These are phyloP conservation scores for Amphipoea lucens DNA, from an alignment of 2,888 invertebrate species.

Conservation along the genomic window DNA sequence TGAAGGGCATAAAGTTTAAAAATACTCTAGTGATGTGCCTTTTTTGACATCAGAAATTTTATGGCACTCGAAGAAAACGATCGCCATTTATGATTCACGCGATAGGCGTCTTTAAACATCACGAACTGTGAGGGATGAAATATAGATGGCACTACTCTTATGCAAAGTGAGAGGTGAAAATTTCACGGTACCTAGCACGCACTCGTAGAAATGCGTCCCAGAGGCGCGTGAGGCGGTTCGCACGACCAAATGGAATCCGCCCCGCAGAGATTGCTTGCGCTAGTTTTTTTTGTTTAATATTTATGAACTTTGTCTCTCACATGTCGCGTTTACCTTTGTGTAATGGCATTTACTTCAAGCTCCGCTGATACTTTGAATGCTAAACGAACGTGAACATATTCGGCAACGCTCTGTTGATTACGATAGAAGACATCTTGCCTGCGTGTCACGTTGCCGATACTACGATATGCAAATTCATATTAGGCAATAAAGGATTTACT, in stretches of 20 bases:
- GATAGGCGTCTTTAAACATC: conserved; percentile 83
- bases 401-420: conserved; percentile 74
- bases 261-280: conserved; percentile 85
- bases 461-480: conserved; percentile 41
- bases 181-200: conserved; percentile 82
- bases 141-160: conserved; percentile 85
- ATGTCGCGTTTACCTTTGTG: conserved; percentile 82
- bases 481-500: conserved; percentile 52
- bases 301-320: conserved; percentile 84
- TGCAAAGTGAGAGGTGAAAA: conserved; percentile 85
- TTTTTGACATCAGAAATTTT: conserved; percentile 77
- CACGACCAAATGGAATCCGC: conserved; percentile 83
- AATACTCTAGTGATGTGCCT: conserved; percentile 69
- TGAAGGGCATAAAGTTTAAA: conserved; percentile 70
- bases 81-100: conserved; percentile 86
- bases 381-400: conserved; percentile 79
- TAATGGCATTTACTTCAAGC: conserved; percentile 84
- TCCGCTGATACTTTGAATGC: conserved; percentile 80
- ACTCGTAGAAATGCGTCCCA: conserved; percentile 82
- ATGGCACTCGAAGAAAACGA: conserved; percentile 82
- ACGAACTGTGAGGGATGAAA: conserved; percentile 81
- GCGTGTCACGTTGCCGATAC: conserved; percentile 32
- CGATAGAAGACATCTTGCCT: conserved; percentile 49
- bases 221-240: conserved; percentile 75
- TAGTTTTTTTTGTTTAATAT: conserved; percentile 87